Evolutionary conservation across 2,888 invertebrate species (phyloP).

Genomic region (Metallyticus violacea): DNA sequence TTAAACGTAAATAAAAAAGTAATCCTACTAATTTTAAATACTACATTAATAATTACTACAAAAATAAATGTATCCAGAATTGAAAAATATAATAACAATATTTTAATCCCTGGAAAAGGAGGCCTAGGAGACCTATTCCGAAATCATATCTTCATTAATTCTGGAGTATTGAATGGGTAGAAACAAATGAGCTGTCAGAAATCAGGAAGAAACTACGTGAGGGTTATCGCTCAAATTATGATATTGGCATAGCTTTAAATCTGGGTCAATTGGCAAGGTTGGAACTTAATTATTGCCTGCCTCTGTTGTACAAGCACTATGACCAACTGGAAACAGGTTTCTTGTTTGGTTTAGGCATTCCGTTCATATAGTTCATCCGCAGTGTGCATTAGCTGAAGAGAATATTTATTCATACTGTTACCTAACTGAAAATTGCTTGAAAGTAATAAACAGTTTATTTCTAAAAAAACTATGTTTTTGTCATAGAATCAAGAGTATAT

Average conservation of each 20-base stretch:
- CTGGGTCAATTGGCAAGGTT: constrained; percentile 83
- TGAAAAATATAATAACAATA: too few species aligned
- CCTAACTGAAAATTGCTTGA: not conserved
- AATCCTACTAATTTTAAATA: too few species aligned
- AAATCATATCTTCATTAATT: too few species aligned
- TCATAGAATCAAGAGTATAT: too few species aligned
- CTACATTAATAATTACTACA: too few species aligned
- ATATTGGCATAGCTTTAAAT: constrained; percentile 79
- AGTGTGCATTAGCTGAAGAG: not conserved
- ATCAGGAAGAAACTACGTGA: not conserved
- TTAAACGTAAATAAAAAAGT: too few species aligned
- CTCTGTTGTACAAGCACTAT: constrained; percentile 60
- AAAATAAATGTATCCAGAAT: too few species aligned
- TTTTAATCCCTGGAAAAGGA: too few species aligned
- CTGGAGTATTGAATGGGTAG: too few species aligned
- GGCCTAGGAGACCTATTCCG: too few species aligned
- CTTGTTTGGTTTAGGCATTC: constrained; percentile 81
- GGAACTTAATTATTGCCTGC: constrained; percentile 92
- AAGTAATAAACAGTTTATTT: not conserved
- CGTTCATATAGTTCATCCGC: constrained; percentile 60
- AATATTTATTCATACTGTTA: not conserved
- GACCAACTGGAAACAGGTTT: constrained; percentile 69
- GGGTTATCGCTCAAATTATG: constrained; percentile 53
- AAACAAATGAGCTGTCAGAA: not conserved
- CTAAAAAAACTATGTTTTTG: too few species aligned